Evolutionary conservation across 2,113 vertebrate genomes (phyloP), one percentile per base, ranked within the genome.

Genomic region (Mus pahari): DNA sequence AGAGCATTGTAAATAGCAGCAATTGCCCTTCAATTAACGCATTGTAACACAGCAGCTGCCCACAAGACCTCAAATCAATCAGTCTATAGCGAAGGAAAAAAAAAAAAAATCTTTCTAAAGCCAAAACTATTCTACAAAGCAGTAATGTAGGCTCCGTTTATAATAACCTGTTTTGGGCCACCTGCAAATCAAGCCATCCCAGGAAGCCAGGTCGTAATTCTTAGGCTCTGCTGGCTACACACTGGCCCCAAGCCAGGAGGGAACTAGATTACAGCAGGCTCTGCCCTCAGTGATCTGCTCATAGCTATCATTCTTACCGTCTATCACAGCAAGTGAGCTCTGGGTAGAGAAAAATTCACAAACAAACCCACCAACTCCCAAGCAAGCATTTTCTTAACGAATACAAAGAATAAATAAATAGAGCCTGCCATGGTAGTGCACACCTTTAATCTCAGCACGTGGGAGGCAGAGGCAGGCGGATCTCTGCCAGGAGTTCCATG

Each of bases 141-240:
- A 95, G 39, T 24, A 94, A 86, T 42, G 17, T 60, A 82, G 68
- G 90, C 55, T 90, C 70, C 58, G 11, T 58, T 92, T 79, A 39
- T 73, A 79, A 91, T 68, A 39, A 93, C 73, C 39, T 83, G n/a
- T 74, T 75, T 33, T 66, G 22, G 70, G 58, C 33, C n/a, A 92
- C 42, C 33, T 92, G 45, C 70, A 92, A 89, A 90, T 92, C 86
- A 88, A 96, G 74, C 58, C 84, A 92, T 92, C 81, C 48, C 12
- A 78, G 26, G 55, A 78, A 70, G 17, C 90, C 50, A 50, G 64
- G 79, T 66, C 7, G 39, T 58, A 83, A 90, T 66, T 90, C 81
- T 78, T 45, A 64, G 53, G 20, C 68, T 93, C 20, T 89, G 75
- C 66, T 70, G 71, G 71, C 48, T 91, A 82, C 13, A 1, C 17